Base-by-base conservation (phyloP, 2,113 vertebrate species). In the Chaetorhynchus papuensis region DNA sequence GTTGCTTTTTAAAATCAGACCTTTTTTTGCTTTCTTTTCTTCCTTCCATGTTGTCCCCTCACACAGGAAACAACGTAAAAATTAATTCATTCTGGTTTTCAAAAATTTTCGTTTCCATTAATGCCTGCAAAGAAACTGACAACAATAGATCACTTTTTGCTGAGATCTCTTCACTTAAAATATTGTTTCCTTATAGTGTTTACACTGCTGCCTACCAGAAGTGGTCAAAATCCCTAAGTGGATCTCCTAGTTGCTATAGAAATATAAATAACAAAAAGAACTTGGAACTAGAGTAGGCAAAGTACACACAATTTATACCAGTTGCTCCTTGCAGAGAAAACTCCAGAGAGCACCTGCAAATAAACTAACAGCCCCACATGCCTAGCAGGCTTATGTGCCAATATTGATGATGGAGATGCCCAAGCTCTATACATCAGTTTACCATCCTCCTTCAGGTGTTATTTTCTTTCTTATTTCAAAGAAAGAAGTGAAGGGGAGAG, bases 231-330 rank as follows among this genome's bases (percentile, higher is more conserved):
- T 70, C 52, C 76, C 41, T 37, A 80, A 82, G 53, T 60, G 52
- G 64, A 83, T 89, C 84, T 94, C 78, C 72, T 52, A 71, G 83
- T 93, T 96, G 77, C 83, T 92, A 94, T 81, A 94, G 93, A 90
- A 97, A 93, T 95, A 76, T 52, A 94, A 92, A 88, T 66, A 92
- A 90, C 39, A 92, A 66, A 83, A 92, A 85, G 39, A 77, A 70
- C 56, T 76, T 89, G 57, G 63, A 88, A 66, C 35, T 3, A n/a
- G 71, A 83, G 68, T 53, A 94, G 79, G 64, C 60, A 93, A 93
- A 86, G 72, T 81, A 94, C 64, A 94, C 71, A 86, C 64, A 83
- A 88, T 94, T 96, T 79, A 95, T 88, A 94, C 42, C 54, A 64
- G 66, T 94, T 81, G 33, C 39, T 88, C 59, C 92, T 93, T 50